Evolutionary conservation across 2,113 vertebrate genomes (phyloP).

Genomic region (Apaloderma vittatum): DNA sequence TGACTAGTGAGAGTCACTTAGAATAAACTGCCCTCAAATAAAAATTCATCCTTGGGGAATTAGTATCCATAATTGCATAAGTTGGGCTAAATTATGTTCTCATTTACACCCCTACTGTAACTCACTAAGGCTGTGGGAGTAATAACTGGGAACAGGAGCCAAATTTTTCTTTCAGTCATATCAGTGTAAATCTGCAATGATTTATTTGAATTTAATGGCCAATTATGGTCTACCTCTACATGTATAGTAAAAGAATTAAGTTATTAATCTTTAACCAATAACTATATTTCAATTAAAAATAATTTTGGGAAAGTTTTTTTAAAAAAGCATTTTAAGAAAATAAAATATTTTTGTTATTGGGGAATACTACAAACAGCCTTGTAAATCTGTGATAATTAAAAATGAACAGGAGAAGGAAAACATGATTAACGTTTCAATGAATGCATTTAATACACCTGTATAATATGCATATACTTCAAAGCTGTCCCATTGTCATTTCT

Average conservation of each 20-base stretch:
- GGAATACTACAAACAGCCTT: background rate
- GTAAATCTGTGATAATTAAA: background rate
- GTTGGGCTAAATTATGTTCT: constrained; percentile 34
- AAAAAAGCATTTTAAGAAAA: background rate
- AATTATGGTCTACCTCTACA: background rate
- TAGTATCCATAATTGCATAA: constrained; percentile 21
- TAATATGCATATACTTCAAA: constrained; percentile 38
- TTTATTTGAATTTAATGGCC: constrained; percentile 46
- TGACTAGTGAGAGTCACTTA: background rate
- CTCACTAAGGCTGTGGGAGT: background rate
- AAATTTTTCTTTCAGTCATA: constrained; percentile 51
- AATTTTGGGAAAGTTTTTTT: background rate
- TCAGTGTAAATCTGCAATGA: background rate
- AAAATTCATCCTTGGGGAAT: constrained; percentile 34
- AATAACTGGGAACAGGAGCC: background rate
- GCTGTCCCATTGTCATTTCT: constrained; percentile 16
- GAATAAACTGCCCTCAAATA: constrained; percentile 27
- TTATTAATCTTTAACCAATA: constrained; percentile 14
- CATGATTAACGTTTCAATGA: constrained; percentile 21
- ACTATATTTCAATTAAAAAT: background rate
- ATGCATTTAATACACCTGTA: constrained; percentile 20
- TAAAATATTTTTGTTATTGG: background rate
- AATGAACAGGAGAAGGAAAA: background rate
- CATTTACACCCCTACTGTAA: constrained; percentile 20
- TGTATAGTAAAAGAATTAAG: background rate